phyloP scores from a whole-genome alignment of 2,113 vertebrate genomes.

The Dipodomys stephensi region DNA sequence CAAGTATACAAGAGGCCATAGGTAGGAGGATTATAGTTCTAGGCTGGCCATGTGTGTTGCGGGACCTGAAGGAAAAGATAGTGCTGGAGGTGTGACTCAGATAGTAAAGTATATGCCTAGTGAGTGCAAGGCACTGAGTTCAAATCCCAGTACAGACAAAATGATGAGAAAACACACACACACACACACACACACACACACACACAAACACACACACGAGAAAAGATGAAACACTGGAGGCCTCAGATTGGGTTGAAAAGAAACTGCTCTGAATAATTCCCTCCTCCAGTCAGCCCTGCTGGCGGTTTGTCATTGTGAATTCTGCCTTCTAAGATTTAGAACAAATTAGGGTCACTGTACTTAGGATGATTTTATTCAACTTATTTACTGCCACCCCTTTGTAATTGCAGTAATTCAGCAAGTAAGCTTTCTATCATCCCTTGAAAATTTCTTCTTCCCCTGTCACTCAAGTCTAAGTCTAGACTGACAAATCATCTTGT shows the following conservation, averaged over 20 bases:
- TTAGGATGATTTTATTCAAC: background rate
- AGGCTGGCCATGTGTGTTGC: too few relatives aligned
- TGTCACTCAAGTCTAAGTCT: background rate
- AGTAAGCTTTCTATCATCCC: background rate
- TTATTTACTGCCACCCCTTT: background rate
- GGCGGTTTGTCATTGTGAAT: background rate
- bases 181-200: too few relatives aligned
- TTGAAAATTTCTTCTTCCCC: conserved; percentile 19
- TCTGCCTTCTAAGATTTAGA: background rate
- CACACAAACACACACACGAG: too few relatives aligned
- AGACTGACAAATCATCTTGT: background rate
- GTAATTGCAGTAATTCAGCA: background rate
- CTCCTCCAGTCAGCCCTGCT: too few relatives aligned
- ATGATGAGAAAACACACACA: too few relatives aligned
- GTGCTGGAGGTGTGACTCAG: too few relatives aligned
- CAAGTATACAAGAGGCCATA: background rate
- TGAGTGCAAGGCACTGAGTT: too few relatives aligned
- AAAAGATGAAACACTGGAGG: background rate
- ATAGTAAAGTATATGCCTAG: too few relatives aligned
- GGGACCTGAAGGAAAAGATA: too few relatives aligned
- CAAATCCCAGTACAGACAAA: too few relatives aligned
- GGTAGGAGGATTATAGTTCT: too few relatives aligned
- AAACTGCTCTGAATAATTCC: background rate
- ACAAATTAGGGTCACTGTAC: background rate
- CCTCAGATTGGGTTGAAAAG: background rate